phyloP scores from a whole-genome alignment of 2,113 vertebrate genomes.

The Osmerus eperlanus region DNA sequence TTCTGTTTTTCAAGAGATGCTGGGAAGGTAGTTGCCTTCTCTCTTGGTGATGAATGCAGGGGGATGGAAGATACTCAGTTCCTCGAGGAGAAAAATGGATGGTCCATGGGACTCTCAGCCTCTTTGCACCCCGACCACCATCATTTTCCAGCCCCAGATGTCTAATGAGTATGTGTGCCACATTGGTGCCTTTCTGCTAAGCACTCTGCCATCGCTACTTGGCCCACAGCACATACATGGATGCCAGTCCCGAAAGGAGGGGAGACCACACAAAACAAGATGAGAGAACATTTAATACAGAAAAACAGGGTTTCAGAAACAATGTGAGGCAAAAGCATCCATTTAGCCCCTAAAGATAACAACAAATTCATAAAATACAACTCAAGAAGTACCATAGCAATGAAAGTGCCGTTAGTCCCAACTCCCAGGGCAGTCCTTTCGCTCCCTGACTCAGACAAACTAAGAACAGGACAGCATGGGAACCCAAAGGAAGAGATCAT shows the following conservation, averaged over 20 bases:
- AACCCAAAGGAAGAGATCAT: no score
- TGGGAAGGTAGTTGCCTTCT: neutral
- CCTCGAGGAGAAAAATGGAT: neutral
- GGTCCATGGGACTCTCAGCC: neutral
- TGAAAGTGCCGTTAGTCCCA: no score
- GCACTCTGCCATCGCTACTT: constrained; percentile 44
- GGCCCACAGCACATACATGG: neutral
- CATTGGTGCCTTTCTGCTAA: constrained; percentile 42
- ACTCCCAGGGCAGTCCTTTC: no score
- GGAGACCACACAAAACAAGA: neutral
- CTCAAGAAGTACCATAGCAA: no score
- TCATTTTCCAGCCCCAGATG: neutral
- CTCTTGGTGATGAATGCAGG: neutral
- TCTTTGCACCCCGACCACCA: neutral
- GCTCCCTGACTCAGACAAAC: no score
- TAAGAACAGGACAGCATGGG: no score
- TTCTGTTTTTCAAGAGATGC: neutral
- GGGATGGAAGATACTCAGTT: neutral
- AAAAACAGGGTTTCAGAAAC: no score
- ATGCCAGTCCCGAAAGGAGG: neutral
- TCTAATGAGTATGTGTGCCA: neutral
- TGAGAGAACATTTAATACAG: no score
- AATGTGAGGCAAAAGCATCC: no score
- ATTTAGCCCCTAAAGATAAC: no score
- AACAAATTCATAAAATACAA: no score